Conservation (phyloP, 2,797 vertebrate genomes). For the Periparus ater region DNA sequence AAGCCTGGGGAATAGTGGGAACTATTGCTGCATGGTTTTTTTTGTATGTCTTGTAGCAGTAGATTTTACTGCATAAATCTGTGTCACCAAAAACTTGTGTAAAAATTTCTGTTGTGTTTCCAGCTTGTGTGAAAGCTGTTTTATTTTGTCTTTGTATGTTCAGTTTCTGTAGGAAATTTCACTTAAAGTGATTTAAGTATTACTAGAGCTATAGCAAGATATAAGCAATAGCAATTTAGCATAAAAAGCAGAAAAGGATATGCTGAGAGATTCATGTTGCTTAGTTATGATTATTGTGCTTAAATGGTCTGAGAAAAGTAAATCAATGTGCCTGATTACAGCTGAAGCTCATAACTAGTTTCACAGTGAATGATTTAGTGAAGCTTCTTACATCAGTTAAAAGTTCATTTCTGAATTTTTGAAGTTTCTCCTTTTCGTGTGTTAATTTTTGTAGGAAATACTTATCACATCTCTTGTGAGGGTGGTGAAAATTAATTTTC, state of each 20-base stretch:
- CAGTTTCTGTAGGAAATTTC: background rate
- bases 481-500: background rate
- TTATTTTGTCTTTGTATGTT: background rate
- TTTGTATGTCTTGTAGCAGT: background rate
- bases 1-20: background rate
- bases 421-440: background rate
- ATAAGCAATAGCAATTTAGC: background rate
- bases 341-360: background rate
- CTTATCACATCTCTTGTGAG: background rate
- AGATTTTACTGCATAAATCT: conserved; percentile 43
- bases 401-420: background rate
- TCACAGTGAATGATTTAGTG: background rate
- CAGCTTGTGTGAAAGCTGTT: background rate
- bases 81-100: conserved; percentile 12
- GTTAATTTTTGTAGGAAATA: background rate
- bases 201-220: background rate
- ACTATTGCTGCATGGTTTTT: background rate
- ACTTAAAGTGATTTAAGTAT: background rate
- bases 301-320: background rate
- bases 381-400: background rate
- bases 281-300: background rate
- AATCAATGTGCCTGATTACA: background rate
- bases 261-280: background rate
- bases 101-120: conserved; percentile 12
- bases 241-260: background rate